phyloP scores from a whole-genome alignment of 2,888 invertebrate species.

The Drosophila putrida region DNA sequence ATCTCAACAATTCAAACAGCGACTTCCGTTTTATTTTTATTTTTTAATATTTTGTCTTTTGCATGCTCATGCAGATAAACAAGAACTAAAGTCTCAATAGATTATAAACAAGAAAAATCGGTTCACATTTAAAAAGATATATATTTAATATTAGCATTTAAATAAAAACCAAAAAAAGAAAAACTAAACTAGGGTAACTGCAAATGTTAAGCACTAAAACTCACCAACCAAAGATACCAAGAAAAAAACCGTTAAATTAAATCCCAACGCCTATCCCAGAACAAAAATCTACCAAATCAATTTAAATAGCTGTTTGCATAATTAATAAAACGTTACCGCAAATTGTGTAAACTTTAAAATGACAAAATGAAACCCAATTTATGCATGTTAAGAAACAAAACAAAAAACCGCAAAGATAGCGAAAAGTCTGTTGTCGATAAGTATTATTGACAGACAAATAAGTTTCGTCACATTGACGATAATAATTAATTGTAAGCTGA shows the following conservation, averaged over 20 bases:
- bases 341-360: slow-evolving; percentile 63
- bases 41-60: slow-evolving; percentile 25
- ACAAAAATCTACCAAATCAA: slow-evolving; percentile 67
- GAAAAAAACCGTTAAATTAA: slow-evolving; percentile 44
- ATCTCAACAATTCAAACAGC: slow-evolving; percentile 55
- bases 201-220: slow-evolving; percentile 68
- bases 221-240: slow-evolving; percentile 45
- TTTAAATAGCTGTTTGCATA: slow-evolving; percentile 78
- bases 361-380: slow-evolving; percentile 59
- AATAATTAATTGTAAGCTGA: slow-evolving; percentile 83
- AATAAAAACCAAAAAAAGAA: slow-evolving; percentile 50
- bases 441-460: slow-evolving; percentile 85
- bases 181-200: slow-evolving; percentile 63
- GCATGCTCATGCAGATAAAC: slow-evolving; percentile 51
- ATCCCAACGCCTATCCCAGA: slow-evolving; percentile 54
- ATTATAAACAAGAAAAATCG: slow-evolving; percentile 49
- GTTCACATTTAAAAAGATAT: slow-evolving; percentile 61
- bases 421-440: slow-evolving; percentile 85
- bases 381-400: slow-evolving; percentile 70
- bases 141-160: slow-evolving; percentile 75
- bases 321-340: slow-evolving; percentile 70
- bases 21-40: slow-evolving; percentile 54
- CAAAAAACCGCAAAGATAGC: slow-evolving; percentile 62
- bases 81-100: slow-evolving; percentile 53
- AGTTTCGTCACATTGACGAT: slow-evolving; percentile 86